These are phyloP conservation scores for Dolichopus griseipennis DNA, from an alignment of 2,888 invertebrate species.

Conservation along the genomic window DNA sequence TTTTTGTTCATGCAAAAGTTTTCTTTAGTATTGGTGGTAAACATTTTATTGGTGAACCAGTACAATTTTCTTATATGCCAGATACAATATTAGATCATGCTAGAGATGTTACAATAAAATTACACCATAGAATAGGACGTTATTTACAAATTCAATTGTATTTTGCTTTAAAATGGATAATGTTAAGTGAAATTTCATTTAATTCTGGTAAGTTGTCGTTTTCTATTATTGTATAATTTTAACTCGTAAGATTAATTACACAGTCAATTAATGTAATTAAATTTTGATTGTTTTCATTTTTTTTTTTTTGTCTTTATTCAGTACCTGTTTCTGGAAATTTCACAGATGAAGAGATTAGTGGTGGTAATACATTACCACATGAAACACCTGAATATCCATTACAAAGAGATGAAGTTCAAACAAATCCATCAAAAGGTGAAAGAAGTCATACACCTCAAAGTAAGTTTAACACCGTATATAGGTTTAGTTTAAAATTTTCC, in stretches of 20 bases:
- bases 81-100: slow-evolving; percentile 68
- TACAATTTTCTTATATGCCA: slow-evolving; percentile 67
- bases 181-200: slow-evolving; percentile 78
- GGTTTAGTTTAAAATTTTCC: no score
- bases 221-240: no score
- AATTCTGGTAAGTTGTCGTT: slow-evolving; percentile 55
- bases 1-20: slow-evolving; percentile 67
- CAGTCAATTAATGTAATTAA: no score
- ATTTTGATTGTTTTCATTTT: not conserved
- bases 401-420: slow-evolving; percentile 60
- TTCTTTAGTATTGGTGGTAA: slow-evolving; percentile 67
- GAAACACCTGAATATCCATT: slow-evolving; percentile 55
- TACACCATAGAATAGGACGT: slow-evolving; percentile 65
- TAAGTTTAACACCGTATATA: slow-evolving; percentile 29
- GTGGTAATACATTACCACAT: slow-evolving; percentile 39
- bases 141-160: slow-evolving; percentile 68
- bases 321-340: slow-evolving; percentile 54
- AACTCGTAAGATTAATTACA: no score
- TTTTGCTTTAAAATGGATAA: slow-evolving; percentile 74
- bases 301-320: slow-evolving; percentile 29
- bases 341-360: slow-evolving; percentile 51
- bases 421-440: slow-evolving; percentile 50
- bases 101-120: slow-evolving; percentile 69
- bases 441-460: slow-evolving; percentile 42
- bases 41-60: slow-evolving; percentile 61